phyloP scores from a whole-genome alignment of 1,140 invertebrate genomes.

The Centruroides sculpturatus region DNA sequence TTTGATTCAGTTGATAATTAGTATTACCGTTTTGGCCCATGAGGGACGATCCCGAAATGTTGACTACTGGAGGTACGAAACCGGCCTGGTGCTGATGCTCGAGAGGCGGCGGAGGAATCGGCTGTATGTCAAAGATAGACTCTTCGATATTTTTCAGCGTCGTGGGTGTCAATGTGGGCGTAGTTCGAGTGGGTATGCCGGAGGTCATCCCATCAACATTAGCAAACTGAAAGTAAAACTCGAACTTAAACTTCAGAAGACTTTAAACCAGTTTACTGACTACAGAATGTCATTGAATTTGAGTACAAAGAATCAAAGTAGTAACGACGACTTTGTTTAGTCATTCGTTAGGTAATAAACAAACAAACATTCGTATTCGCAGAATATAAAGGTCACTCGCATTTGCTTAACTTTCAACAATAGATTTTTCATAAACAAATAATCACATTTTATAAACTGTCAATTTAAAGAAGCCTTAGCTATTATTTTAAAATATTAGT shows the following conservation, averaged over 20 bases:
- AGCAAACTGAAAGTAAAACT: slow-evolving; percentile 4
- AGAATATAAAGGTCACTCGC: too few species aligned
- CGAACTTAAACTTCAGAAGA: not conserved
- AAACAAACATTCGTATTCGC: too few species aligned
- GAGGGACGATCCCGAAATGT: slow-evolving; percentile 22
- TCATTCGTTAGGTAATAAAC: too few species aligned
- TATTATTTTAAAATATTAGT: too few species aligned
- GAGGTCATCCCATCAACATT: slow-evolving; percentile 21
- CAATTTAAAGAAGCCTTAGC: too few species aligned
- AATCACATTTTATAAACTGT: too few species aligned
- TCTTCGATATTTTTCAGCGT: slow-evolving; percentile 83
- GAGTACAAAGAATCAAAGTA: too few species aligned
- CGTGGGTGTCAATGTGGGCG: slow-evolving; percentile 81
- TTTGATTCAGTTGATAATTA: not conserved
- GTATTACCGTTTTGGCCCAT: not conserved
- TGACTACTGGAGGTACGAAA: slow-evolving; percentile 67
- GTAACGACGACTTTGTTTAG: too few species aligned
- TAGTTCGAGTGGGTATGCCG: slow-evolving; percentile 75
- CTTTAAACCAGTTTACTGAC: too few species aligned
- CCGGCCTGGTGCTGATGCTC: slow-evolving; percentile 67
- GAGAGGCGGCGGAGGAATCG: slow-evolving; percentile 33
- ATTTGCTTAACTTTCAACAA: too few species aligned
- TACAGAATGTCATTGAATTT: too few species aligned
- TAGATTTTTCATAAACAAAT: too few species aligned
- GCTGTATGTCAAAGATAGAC: slow-evolving; percentile 42